phyloP scores from a whole-genome alignment of 1,140 invertebrate genomes.

The Apis mellifera region Amel_HAv3.1 CM009946.2:3135001-3135500 shows the following conservation, averaged over 20 bases:
- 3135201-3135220: slow-evolving; percentile 48
- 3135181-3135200: slow-evolving; percentile 43
- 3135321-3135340: neutral
- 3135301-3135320: neutral
- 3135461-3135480: too few relatives aligned
- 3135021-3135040: slow-evolving; percentile 5
- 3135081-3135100: slow-evolving; percentile 73
- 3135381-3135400: too few relatives aligned
- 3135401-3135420: too few relatives aligned
- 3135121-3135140: slow-evolving; percentile 30
- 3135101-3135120: slow-evolving; percentile 8
- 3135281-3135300: slow-evolving; percentile 1
- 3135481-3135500: too few relatives aligned
- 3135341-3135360: neutral
- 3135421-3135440: too few relatives aligned
- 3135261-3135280: slow-evolving; percentile 22
- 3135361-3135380: neutral
- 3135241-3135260: slow-evolving; percentile 29
- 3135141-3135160: slow-evolving; percentile 29
- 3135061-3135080: slow-evolving; percentile 77
- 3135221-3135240: neutral
- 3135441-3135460: too few relatives aligned
- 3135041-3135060: slow-evolving; percentile 77
- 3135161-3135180: slow-evolving; percentile 53
- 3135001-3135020: neutral